Evolutionary conservation across 2,888 invertebrate genomes (phyloP).

Genomic region (Diachrysia chrysitis): DNA sequence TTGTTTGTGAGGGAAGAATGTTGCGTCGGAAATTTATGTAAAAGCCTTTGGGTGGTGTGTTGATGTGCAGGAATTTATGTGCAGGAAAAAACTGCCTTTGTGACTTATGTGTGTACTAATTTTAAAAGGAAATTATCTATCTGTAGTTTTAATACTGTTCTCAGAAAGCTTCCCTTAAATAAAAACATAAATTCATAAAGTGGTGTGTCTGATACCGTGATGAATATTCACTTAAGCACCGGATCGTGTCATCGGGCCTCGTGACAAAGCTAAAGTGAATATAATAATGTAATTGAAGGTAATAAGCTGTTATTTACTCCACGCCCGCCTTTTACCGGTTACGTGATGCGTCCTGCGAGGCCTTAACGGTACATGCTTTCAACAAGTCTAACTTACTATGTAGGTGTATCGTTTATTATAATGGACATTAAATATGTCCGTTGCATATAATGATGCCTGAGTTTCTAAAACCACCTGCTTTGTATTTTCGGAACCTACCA

Average conservation of each 20-base stretch:
- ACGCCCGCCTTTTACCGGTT: slow-evolving; percentile 64
- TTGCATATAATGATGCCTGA: slow-evolving; percentile 18
- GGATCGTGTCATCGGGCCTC: slow-evolving; percentile 73
- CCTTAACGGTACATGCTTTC: slow-evolving; percentile 59
- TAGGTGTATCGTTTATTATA: slow-evolving; percentile 51
- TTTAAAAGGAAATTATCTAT: too few species aligned
- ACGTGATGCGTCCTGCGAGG: slow-evolving; percentile 66
- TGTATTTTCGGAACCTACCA: background rate
- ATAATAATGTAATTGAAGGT: slow-evolving; percentile 80
- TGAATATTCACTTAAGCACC: slow-evolving; percentile 69
- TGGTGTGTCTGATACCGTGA: slow-evolving; percentile 46
- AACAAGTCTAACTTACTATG: slow-evolving; percentile 49
- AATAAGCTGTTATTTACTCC: slow-evolving; percentile 76
- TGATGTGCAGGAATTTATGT: slow-evolving; percentile 43
- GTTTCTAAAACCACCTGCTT: background rate
- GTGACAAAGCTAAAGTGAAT: slow-evolving; percentile 81
- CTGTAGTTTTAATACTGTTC: background rate
- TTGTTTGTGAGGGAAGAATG: slow-evolving; percentile 65
- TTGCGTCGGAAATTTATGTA: slow-evolving; percentile 59
- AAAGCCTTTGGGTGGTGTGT: slow-evolving; percentile 52
- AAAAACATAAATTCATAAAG: slow-evolving; percentile 41
- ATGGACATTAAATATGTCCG: slow-evolving; percentile 45
- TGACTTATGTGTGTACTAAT: background rate
- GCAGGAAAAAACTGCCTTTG: slow-evolving; percentile 40
- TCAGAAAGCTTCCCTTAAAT: slow-evolving; percentile 12